Conservation (phyloP, 2,888 invertebrate species). For the Encarsia formosa region DNA sequence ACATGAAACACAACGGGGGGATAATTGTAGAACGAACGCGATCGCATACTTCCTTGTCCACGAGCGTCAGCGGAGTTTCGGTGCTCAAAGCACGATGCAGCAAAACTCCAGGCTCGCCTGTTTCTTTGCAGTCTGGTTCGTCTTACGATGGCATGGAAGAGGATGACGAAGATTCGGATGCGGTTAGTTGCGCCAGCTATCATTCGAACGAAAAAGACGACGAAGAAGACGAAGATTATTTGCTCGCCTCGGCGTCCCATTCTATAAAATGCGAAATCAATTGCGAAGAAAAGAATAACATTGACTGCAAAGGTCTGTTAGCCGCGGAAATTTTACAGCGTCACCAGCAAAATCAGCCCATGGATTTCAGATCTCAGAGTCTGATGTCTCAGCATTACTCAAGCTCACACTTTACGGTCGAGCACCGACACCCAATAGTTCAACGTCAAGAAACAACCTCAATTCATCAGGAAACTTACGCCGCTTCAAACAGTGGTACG, state of each 20-base stretch:
- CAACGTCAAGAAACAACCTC: constrained; percentile 2
- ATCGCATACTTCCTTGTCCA: constrained; percentile 41
- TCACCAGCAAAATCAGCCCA: constrained; percentile 11
- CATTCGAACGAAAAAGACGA: constrained; percentile 28
- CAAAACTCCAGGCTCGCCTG: constrained; percentile 47
- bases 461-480: constrained; percentile 22
- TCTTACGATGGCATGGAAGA: constrained; percentile 20
- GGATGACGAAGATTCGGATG: constrained; percentile 31
- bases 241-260: neutral
- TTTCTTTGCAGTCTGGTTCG: constrained; percentile 38
- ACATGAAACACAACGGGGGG: constrained; percentile 27
- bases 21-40: constrained; percentile 29
- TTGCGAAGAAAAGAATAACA: constrained; percentile 1
- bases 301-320: neutral
- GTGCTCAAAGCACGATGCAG: constrained; percentile 45
- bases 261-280: neutral
- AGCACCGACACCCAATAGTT: constrained; percentile 32
- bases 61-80: constrained; percentile 40
- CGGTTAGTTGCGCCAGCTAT: constrained; percentile 36
- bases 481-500: constrained; percentile 28
- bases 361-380: constrained; percentile 25
- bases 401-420: constrained; percentile 35
- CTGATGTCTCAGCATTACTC: constrained; percentile 40
- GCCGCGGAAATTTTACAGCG: neutral
- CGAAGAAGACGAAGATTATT: constrained; percentile 26